Evolutionary conservation across 2,113 vertebrate genomes (phyloP).

Genomic region (Eptesicus fuscus): DNA sequence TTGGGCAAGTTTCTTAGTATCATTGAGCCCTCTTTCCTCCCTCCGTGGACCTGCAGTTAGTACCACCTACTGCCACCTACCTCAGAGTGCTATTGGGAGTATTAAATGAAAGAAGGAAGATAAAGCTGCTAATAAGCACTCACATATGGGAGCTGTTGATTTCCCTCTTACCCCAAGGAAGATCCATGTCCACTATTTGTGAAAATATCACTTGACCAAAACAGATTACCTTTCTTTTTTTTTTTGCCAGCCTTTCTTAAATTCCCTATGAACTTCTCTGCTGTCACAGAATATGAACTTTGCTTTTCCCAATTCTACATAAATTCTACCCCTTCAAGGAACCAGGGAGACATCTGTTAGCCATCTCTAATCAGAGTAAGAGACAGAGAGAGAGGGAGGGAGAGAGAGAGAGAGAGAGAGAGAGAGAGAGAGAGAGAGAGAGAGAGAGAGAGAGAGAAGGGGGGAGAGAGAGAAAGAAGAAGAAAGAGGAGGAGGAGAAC

Average conservation of each 20-base stretch:
- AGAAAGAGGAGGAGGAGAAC: background rate
- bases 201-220: background rate
- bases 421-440: background rate
- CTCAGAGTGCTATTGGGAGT: background rate
- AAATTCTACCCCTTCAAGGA: background rate
- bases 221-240: background rate
- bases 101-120: background rate
- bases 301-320: background rate
- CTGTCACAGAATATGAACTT: background rate
- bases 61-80: no score
- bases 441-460: rapidly evolving
- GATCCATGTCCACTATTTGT: background rate
- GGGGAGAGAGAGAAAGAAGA: no score
- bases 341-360: background rate
- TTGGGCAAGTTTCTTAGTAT: background rate
- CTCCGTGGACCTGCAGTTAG: background rate
- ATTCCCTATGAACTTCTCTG: background rate
- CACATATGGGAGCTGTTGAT: background rate
- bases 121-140: background rate
- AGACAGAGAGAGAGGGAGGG: background rate
- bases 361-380: background rate
- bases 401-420: background rate
- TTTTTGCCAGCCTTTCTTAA: background rate
- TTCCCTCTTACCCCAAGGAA: background rate
- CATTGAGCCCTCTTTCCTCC: background rate